Conservation (phyloP, 2,888 invertebrate species). For the Sinhomidia bicolor region DNA sequence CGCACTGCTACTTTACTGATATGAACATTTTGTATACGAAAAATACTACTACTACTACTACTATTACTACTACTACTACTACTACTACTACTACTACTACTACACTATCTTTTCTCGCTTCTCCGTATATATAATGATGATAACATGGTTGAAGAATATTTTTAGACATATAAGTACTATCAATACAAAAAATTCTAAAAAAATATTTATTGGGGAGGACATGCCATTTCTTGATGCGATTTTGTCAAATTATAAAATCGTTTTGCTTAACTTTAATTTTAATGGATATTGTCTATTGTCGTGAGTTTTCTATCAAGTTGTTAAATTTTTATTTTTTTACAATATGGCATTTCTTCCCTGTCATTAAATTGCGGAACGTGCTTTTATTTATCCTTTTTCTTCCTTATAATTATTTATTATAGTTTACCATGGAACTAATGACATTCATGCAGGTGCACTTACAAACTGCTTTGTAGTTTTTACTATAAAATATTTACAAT, state of each 20-base stretch:
- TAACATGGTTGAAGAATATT: background rate
- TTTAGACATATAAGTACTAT: too few relatives aligned
- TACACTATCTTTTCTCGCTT: conserved; percentile 20
- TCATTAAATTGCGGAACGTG: conserved; percentile 22
- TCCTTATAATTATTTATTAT: conserved; percentile 71
- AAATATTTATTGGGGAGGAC: background rate
- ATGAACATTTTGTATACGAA: background rate
- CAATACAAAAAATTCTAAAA: background rate
- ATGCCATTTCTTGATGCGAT: too few relatives aligned
- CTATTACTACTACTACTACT: background rate
- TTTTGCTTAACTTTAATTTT: too few relatives aligned
- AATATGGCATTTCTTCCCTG: conserved; percentile 33
- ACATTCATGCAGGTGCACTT: conserved; percentile 75
- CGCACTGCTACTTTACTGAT: background rate
- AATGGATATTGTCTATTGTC: too few relatives aligned
- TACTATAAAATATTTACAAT: conserved; percentile 31
- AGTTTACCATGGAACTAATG: conserved; percentile 75
- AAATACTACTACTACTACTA: conserved; percentile 2
- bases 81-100: background rate
- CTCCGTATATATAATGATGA: background rate
- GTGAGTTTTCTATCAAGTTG: too few relatives aligned
- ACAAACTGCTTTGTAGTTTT: conserved; percentile 69
- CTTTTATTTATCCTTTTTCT: conserved; percentile 73
- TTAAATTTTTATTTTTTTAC: background rate
- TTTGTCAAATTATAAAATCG: too few relatives aligned